These are phyloP conservation scores for Harpagoxenus sublaevis DNA, from an alignment of 2,888 invertebrate species.

Conservation along the genomic window DNA sequence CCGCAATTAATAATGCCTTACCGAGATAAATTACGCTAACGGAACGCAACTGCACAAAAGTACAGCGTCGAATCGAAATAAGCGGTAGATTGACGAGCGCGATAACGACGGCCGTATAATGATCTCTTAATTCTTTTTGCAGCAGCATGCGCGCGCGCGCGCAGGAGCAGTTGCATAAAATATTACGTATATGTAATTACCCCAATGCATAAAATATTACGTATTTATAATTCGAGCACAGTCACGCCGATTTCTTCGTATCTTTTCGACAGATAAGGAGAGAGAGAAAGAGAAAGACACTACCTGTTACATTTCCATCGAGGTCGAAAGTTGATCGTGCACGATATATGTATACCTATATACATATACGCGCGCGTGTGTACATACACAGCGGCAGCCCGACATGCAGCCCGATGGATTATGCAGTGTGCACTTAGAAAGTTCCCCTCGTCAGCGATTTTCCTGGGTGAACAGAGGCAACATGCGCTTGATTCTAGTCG, in stretches of 20 bases:
- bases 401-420: constrained; percentile 69
- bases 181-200: constrained; percentile 22
- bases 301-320: constrained; percentile 72
- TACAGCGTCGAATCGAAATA: constrained; percentile 27
- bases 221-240: constrained; percentile 25
- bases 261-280: not conserved
- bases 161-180: constrained; percentile 29
- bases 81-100: not conserved
- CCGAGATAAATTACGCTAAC: not conserved
- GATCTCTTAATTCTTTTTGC: not conserved
- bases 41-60: constrained; percentile 23
- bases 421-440: constrained; percentile 75
- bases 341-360: not conserved
- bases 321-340: constrained; percentile 64
- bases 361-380: not conserved
- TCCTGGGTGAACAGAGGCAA: constrained; percentile 52
- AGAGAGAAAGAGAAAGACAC: not conserved
- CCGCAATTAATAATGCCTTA: constrained; percentile 23
- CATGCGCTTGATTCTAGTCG: constrained; percentile 6
- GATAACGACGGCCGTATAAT: constrained; percentile 24
- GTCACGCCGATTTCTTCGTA: constrained; percentile 30
- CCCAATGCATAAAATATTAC: constrained; percentile 44
- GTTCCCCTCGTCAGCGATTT: constrained; percentile 69
- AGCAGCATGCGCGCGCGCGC: not conserved
- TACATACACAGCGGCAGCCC: constrained; percentile 49